A percentile compares a stretch with the other conserved stretches of the same genome.
These are phyloP conservation scores for Trididemnum nubilum DNA, from an alignment of 23 tunicate genomes.

Conservation along the genomic window DNA sequence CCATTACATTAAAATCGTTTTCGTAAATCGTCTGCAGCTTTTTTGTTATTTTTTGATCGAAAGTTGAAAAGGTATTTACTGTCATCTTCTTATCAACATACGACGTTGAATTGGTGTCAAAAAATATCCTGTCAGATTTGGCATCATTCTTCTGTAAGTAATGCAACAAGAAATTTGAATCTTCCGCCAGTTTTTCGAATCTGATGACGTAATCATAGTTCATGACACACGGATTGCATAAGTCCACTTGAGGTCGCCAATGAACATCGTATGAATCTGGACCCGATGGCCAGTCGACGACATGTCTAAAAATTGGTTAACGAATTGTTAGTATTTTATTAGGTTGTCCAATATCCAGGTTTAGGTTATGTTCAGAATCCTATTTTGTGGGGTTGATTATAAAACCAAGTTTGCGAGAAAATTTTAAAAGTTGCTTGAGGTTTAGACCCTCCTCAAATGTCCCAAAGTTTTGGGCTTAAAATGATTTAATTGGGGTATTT, in stretches of 20 bases:
- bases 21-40: constrained; percentile 25
- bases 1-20: constrained; percentile 48
- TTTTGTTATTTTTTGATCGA: neutral
- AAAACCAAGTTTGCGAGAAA: too few species aligned
- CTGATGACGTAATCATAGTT: constrained; percentile 50
- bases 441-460: too few species aligned
- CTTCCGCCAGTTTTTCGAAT: constrained; percentile 51
- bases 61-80: neutral
- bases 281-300: too few species aligned
- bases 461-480: too few species aligned
- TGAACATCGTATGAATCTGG: constrained; percentile 61
- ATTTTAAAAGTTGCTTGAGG: too few species aligned
- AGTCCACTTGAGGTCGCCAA: constrained; percentile 56
- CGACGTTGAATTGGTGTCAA: neutral
- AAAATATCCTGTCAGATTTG: constrained; percentile 9
- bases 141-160: constrained; percentile 42
- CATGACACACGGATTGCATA: constrained; percentile 75
- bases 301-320: too few species aligned
- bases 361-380: too few species aligned
- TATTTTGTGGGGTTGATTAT: too few species aligned
- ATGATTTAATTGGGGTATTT: too few species aligned
- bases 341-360: too few species aligned
- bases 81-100: constrained; percentile 8
- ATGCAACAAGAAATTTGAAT: constrained; percentile 34
- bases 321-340: too few species aligned